Evolutionary conservation across 1,140 invertebrate genomes (phyloP).

Genomic region (Drosophila aff.): DNA sequence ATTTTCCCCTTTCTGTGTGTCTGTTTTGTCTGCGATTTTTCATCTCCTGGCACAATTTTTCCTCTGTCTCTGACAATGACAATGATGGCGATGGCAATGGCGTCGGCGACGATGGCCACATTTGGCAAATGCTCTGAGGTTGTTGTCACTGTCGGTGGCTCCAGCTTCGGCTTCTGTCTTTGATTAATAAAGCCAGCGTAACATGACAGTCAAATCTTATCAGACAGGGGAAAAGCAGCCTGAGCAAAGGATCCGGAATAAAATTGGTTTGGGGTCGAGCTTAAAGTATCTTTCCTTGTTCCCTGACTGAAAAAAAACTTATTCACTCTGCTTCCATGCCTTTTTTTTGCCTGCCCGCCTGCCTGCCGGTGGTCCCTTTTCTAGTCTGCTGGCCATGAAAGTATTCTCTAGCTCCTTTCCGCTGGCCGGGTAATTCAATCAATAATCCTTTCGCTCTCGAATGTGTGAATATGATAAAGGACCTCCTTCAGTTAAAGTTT

Average conservation of each 20-base stretch:
- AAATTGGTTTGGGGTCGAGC: background rate
- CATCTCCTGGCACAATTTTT: conserved; percentile 12
- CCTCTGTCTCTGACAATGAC: conserved; percentile 15
- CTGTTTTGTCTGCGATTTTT: conserved; percentile 27
- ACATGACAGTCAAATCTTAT: conserved; percentile 58
- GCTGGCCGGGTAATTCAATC: conserved; percentile 56
- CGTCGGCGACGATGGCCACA: conserved; percentile 40
- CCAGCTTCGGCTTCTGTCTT: conserved; percentile 9
- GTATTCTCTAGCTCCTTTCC: conserved; percentile 45
- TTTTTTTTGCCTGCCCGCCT: background rate
- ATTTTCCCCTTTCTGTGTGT: conserved; percentile 9
- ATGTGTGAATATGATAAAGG: conserved; percentile 74
- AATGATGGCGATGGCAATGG: conserved; percentile 29
- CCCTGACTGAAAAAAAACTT: conserved; percentile 2
- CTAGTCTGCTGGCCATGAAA: conserved; percentile 74
- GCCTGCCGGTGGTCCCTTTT: conserved; percentile 44
- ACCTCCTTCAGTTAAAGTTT: conserved; percentile 16
- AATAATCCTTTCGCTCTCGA: conserved; percentile 57
- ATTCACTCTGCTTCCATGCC: background rate
- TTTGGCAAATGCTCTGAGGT: conserved; percentile 36
- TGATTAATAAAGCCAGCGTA: conserved; percentile 54
- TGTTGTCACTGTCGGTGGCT: conserved; percentile 12
- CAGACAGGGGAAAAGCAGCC: background rate
- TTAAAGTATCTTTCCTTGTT: conserved; percentile 60
- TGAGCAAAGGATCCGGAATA: background rate